phyloP scores from a whole-genome alignment of 1,140 invertebrate genomes.

The Penaeus chinensis region DNA sequence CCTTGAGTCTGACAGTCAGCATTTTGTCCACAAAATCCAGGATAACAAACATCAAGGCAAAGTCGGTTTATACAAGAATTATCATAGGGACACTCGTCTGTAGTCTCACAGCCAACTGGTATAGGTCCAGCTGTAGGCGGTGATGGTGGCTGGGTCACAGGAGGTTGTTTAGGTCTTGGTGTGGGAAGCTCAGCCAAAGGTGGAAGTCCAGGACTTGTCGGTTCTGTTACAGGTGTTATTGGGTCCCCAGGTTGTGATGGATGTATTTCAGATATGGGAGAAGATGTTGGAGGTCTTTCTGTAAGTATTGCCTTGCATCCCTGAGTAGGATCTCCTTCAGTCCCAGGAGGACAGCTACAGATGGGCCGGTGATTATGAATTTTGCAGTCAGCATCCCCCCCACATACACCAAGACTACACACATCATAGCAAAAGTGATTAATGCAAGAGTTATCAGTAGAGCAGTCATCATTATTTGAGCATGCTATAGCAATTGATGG shows the following conservation, averaged over 20 bases:
- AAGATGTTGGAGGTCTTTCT: constrained; percentile 22
- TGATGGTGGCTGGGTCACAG: constrained; percentile 15
- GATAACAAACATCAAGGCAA: constrained; percentile 66
- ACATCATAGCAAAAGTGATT: constrained; percentile 47
- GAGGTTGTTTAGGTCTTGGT: constrained; percentile 21
- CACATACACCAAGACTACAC: constrained; percentile 44
- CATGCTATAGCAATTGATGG: constrained; percentile 48
- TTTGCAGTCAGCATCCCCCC: constrained; percentile 29
- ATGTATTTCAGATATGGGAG: constrained; percentile 31
- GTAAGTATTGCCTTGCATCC: constrained; percentile 1
- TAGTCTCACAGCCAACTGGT: constrained; percentile 49
- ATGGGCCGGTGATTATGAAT: constrained; percentile 28
- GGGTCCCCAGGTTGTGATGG: constrained; percentile 39
- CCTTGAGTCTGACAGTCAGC: constrained; percentile 73
- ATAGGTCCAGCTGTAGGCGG: constrained; percentile 34
- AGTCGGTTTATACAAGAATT: constrained; percentile 65
- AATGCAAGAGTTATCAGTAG: constrained; percentile 38
- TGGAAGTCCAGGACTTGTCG: constrained; percentile 20
- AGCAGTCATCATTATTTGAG: constrained; percentile 74
- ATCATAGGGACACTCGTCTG: constrained; percentile 64
- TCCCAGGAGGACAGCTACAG: constrained; percentile 44
- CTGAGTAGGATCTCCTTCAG: constrained; percentile 30
- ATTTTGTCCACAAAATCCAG: constrained; percentile 65
- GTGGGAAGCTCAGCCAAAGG: constrained; percentile 20
- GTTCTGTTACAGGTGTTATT: constrained; percentile 11